phyloP scores from a whole-genome alignment of 2,113 vertebrate species.

The Vireo altiloquus region DNA sequence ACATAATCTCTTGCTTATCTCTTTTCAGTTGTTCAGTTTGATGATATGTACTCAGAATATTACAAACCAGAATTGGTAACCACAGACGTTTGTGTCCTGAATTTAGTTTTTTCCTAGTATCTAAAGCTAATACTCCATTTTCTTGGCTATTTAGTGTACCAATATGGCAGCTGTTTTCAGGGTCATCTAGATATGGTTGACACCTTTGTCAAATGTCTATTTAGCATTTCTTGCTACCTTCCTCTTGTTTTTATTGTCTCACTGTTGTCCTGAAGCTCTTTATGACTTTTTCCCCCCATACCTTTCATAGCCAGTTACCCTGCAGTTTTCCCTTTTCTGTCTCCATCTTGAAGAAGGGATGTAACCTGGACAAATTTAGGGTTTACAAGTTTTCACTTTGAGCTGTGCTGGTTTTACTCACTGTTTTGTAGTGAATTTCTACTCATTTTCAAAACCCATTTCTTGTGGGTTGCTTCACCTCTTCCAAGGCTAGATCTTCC shows the following conservation, averaged over 20 bases:
- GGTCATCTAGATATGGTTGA: too few relatives aligned
- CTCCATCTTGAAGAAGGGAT: background rate
- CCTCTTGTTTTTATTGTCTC: background rate
- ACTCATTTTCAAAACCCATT: background rate
- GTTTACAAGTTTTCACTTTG: background rate
- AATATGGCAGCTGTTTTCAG: constrained; percentile 25
- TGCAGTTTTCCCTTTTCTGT: background rate
- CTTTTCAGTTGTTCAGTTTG: background rate
- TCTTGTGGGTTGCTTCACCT: background rate
- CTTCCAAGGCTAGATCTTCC: background rate
- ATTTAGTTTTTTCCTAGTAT: background rate
- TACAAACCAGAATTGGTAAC: background rate
- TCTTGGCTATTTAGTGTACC: background rate
- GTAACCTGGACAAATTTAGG: fast-evolving
- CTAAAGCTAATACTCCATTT: background rate
- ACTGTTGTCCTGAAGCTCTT: background rate
- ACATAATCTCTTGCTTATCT: background rate
- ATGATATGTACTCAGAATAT: background rate
- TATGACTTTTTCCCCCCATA: background rate
- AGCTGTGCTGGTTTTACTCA: background rate
- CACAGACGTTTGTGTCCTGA: background rate
- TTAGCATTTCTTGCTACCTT: background rate
- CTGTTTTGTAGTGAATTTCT: background rate
- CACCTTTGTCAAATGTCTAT: background rate
- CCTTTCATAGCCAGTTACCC: background rate